Evolutionary conservation across 2,113 vertebrate genomes (phyloP).

Genomic region (Saccopteryx leptura): DNA sequence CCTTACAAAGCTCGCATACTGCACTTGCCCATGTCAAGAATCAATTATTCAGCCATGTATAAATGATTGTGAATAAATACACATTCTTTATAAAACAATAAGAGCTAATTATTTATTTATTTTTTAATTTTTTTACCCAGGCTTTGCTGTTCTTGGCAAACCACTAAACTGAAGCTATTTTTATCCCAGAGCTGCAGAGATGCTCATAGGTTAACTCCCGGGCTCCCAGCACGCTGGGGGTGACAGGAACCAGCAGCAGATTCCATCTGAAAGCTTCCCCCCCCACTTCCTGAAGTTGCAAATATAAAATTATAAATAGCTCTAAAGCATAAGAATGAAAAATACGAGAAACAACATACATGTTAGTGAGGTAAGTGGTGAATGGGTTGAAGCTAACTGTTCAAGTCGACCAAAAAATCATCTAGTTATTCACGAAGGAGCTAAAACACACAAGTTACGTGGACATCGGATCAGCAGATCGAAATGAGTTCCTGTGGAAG

Average conservation of each 20-base stretch:
- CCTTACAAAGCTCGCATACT: background rate
- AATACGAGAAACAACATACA: background rate
- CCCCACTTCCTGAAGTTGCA: background rate
- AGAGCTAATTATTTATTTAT: background rate
- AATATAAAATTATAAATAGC: slow-evolving; percentile 9
- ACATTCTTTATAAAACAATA: slow-evolving; percentile 21
- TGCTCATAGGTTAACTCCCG: background rate
- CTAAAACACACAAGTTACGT: background rate
- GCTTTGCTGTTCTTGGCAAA: background rate
- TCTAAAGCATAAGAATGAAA: background rate
- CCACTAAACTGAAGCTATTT: slow-evolving; percentile 41
- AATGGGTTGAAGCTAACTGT: background rate
- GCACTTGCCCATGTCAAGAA: background rate
- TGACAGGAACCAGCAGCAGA: background rate
- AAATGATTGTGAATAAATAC: slow-evolving; percentile 16
- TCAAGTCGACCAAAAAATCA: background rate
- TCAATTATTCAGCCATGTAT: background rate
- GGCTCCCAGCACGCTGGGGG: background rate
- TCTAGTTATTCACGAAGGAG: background rate
- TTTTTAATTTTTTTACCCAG: background rate
- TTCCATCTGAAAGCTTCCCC: background rate
- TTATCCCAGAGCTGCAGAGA: background rate
- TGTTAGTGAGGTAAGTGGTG: background rate
- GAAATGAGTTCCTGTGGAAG: background rate
- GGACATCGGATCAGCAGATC: background rate